These are phyloP conservation scores for Apis dorsata DNA, from an alignment of 1,140 invertebrate genomes.

Conservation along the genomic window DNA sequence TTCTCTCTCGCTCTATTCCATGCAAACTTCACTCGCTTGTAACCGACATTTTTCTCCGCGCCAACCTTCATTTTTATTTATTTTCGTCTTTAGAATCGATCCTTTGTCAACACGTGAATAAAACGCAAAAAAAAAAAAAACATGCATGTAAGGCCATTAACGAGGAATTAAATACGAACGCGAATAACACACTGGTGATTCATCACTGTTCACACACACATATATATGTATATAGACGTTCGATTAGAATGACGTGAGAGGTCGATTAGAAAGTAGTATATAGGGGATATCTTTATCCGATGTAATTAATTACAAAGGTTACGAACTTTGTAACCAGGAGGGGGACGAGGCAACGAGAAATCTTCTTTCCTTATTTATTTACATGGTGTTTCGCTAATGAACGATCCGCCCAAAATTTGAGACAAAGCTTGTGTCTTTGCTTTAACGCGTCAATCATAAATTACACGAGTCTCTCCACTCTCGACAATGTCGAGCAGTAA, in stretches of 20 bases:
- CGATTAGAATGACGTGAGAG: neutral
- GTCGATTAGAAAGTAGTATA: neutral
- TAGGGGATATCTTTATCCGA: neutral
- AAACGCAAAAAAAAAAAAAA: too few species aligned
- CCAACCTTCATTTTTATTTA: too few species aligned
- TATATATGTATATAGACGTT: neutral
- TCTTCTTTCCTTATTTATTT: constrained; percentile 5
- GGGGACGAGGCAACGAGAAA: too few species aligned
- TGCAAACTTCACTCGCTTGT: neutral
- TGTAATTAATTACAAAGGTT: neutral
- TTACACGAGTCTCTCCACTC: constrained; percentile 9
- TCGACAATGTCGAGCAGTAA: constrained; percentile 30
- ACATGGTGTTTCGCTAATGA: constrained; percentile 4
- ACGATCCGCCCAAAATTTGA: constrained; percentile 18
- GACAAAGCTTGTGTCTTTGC: constrained; percentile 16
- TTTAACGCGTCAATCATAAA: constrained; percentile 42
- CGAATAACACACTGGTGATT: neutral
- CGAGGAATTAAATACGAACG: too few species aligned
- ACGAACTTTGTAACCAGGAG: neutral
- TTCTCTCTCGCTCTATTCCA: neutral
- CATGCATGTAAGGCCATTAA: too few species aligned
- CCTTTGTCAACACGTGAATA: too few species aligned
- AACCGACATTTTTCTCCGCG: too few species aligned
- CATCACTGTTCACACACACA: neutral
- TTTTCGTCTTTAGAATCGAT: too few species aligned